A percentile compares a stretch with the other conserved stretches of the same genome.
phyloP scores from a whole-genome alignment of 2,113 vertebrate genomes.

The Boulengeromyrus knoepffleri region DNA sequence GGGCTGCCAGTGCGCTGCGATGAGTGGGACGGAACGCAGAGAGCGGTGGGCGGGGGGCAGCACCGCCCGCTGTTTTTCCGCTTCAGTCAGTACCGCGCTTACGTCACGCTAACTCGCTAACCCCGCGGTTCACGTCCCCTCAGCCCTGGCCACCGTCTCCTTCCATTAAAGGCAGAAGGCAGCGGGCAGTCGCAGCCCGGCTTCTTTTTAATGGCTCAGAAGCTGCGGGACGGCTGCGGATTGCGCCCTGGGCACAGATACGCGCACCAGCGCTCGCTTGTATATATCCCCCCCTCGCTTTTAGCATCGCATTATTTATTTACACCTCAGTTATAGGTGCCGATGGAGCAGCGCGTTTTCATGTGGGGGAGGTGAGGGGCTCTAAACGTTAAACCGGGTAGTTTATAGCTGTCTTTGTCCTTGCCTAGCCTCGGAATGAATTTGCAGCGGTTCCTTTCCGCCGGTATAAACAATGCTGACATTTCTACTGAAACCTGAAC shows the following conservation, averaged over 20 bases:
- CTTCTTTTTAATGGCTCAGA: neutral
- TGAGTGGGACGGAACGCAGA: neutral
- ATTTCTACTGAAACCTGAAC: neutral
- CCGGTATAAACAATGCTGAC: conserved; percentile 6
- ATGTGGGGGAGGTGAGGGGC: neutral
- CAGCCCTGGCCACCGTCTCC: conserved; percentile 10
- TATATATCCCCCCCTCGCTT: neutral
- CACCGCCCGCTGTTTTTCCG: conserved; percentile 16
- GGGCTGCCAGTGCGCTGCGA: conserved; percentile 11
- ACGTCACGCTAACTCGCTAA: conserved; percentile 17
- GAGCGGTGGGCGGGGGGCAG: neutral
- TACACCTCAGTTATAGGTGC: conserved; percentile 17
- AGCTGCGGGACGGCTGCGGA: neutral
- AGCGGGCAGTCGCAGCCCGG: neutral
- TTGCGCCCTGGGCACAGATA: neutral
- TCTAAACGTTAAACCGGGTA: neutral
- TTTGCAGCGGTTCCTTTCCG: neutral
- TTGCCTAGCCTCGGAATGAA: neutral
- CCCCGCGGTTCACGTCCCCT: conserved; percentile 14
- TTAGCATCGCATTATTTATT: neutral
- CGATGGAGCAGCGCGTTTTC: neutral
- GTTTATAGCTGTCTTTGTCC: conserved; percentile 3
- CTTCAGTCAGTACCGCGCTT: conserved; percentile 11
- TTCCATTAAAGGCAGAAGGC: conserved; percentile 5
- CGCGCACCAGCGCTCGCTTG: neutral